Evolutionary conservation across 2,113 vertebrate species (phyloP).

Genomic region (Dasyprocta punctata): DNA sequence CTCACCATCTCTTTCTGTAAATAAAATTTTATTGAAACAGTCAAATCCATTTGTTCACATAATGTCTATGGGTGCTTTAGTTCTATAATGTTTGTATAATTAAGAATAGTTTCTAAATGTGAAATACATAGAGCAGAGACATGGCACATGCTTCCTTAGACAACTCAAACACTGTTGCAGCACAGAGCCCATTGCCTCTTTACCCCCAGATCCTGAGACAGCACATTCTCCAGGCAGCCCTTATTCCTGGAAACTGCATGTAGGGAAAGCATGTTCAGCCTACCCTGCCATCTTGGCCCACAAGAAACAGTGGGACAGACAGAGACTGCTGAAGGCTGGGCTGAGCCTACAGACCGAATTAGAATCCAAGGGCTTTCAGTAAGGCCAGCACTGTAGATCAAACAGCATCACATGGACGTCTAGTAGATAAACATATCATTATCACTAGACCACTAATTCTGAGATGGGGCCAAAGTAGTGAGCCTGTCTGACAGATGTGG

Average conservation of each 20-base stretch:
- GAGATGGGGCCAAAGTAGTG: not conserved
- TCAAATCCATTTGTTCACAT: not conserved
- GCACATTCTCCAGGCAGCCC: not conserved
- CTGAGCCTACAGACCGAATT: not conserved
- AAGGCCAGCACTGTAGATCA: not conserved
- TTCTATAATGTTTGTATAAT: not conserved
- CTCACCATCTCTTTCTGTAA: not conserved
- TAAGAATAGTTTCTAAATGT: slow-evolving; percentile 2
- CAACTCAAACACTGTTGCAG: not conserved
- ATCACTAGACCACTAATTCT: not conserved
- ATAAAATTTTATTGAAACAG: not conserved
- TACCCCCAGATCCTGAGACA: not conserved
- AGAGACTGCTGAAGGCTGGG: not conserved
- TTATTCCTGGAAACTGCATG: not conserved
- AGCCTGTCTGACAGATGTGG: not conserved
- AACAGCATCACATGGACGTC: not conserved
- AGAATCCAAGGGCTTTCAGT: not conserved
- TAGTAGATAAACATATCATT: not conserved
- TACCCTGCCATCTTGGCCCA: not conserved
- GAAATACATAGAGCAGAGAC: not conserved
- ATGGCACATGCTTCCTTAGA: not conserved
- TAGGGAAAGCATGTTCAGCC: not conserved
- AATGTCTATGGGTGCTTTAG: not conserved
- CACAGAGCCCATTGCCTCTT: not conserved
- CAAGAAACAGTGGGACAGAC: not conserved